phyloP scores from a whole-genome alignment of 2,888 invertebrate genomes.

The Hybos culiciformis region DNA sequence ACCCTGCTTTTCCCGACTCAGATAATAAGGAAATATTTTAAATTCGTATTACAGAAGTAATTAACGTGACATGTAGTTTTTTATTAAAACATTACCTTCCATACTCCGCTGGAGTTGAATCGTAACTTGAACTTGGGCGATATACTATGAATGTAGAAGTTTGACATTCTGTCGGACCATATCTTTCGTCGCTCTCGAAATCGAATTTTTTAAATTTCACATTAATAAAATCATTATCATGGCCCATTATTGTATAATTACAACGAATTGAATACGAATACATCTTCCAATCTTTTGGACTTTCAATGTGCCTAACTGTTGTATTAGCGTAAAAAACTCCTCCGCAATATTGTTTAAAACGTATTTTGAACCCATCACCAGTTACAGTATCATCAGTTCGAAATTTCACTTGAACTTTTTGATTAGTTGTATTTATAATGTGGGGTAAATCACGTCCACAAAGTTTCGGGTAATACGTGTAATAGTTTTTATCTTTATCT shows the following conservation, averaged over 20 bases:
- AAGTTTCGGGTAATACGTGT: constrained; percentile 26
- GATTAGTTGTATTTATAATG: constrained; percentile 46
- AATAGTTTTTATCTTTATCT: constrained; percentile 25
- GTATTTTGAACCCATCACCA: constrained; percentile 57
- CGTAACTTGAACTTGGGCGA: not conserved
- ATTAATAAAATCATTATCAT: constrained; percentile 34
- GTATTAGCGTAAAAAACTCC: constrained; percentile 45
- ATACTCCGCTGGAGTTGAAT: constrained; percentile 25
- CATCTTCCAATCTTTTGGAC: constrained; percentile 57
- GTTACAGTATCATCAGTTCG: constrained; percentile 49
- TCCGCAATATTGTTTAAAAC: constrained; percentile 57
- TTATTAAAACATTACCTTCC: no score
- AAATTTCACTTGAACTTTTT: constrained; percentile 55
- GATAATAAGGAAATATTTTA: no score
- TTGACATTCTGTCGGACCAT: not conserved
- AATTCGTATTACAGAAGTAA: no score
- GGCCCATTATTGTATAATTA: constrained; percentile 45
- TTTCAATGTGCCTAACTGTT: constrained; percentile 42
- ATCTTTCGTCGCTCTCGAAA: constrained; percentile 29
- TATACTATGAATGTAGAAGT: not conserved
- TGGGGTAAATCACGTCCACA: constrained; percentile 55
- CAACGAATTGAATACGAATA: constrained; percentile 50
- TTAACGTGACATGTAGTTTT: no score
- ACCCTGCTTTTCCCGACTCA: no score
- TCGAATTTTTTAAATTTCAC: constrained; percentile 46